Base-by-base conservation (phyloP, 2,888 invertebrate species). In the Thumatha senex region DNA sequence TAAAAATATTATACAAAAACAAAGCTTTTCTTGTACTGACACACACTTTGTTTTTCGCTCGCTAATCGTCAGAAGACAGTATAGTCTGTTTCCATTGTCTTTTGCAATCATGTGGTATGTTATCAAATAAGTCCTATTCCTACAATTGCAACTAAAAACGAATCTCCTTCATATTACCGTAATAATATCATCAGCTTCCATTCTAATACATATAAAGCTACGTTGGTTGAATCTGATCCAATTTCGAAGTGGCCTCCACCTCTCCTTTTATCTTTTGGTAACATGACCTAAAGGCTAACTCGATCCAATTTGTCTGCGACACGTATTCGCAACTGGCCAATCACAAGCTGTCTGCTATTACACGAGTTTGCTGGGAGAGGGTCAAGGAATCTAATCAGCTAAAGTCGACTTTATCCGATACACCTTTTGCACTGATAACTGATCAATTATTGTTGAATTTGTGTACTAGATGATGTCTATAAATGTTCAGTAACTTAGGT, bases 261-360 rank as follows among this genome's bases (percentile, higher is more conserved):
- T 51, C 42, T 56, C 58, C 56, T 65, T 68, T 72, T 73, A 76
- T 77, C 74, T 77, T 73, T 68, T 66, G 66, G 74, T 73, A 76
- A 80, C 75, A 70, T 73, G 73, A 74, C 72, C 76, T 79, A 77
- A 74, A 78, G 76, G 79, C 80, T 84, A 84, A 78, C 79, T 74
- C 76, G 76, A 86, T 86, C 84, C 87, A 89, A 89, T 89, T 88
- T 87, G 83, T 82, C 80, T 76, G 76, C 72, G 78, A 73, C 82
- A 76, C 77, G 72, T 67, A 78, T 77, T 80, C 78, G 83, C 82
- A 82, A 85, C 84, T 83, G 82, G 81, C 80, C 88, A 87, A 87
- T 86, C 84, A 82, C 83, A 74, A 74, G 74, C 76, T 78, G 66
- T 72, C 76, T 72, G 70, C 82, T 76, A 80, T 83, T 83, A 84